Conservation (phyloP, 1,140 invertebrate species). For the Chlorops oryzae region DNA sequence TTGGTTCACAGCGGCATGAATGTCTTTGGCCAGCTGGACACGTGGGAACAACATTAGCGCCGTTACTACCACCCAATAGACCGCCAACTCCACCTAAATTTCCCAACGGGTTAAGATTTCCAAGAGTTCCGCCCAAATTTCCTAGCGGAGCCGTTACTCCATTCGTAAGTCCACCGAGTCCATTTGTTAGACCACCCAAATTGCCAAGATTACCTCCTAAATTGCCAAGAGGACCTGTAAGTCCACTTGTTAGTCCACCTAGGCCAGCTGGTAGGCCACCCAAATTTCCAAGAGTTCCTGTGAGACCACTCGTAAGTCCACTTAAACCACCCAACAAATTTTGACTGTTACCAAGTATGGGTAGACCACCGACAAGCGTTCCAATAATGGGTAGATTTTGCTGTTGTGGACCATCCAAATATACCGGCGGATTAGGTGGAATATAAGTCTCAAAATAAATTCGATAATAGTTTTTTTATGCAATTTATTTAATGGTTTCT, state of each 20-base stretch:
- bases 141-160: too few relatives aligned
- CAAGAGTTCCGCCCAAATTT: background rate
- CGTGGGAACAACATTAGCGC: background rate
- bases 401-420: conserved; percentile 25
- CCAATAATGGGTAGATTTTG: conserved; percentile 26
- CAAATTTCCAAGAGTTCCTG: conserved; percentile 17
- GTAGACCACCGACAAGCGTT: conserved; percentile 25
- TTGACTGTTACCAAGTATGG: conserved; percentile 13
- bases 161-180: too few relatives aligned
- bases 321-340: too few relatives aligned
- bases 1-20: conserved; percentile 31
- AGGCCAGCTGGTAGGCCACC: conserved; percentile 7
- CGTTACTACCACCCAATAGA: conserved; percentile 13
- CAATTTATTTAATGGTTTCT: too few relatives aligned
- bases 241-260: background rate
- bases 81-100: conserved; percentile 20
- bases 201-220: too few relatives aligned
- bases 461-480: too few relatives aligned
- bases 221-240: too few relatives aligned
- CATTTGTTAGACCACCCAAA: too few relatives aligned
- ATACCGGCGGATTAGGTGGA: too few relatives aligned
- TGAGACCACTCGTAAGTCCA: too few relatives aligned
- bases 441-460: too few relatives aligned
- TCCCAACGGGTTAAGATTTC: conserved; percentile 17
- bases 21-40: conserved; percentile 31